phyloP scores from a whole-genome alignment of 64 coral and sea anemone genomes.

The Hydrozoanthus tunicans region DNA sequence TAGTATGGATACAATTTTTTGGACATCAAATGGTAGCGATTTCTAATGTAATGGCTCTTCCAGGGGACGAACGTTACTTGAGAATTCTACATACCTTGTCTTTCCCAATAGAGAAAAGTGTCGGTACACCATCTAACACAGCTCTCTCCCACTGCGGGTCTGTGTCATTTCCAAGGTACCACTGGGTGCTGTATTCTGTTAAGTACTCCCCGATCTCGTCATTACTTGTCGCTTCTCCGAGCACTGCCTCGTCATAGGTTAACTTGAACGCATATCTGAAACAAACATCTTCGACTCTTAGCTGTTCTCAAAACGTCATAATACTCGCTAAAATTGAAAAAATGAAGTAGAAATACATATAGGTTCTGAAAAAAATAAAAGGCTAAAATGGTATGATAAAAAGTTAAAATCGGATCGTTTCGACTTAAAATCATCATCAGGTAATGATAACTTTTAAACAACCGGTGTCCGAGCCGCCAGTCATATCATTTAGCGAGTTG shows the following conservation, averaged over 20 bases:
- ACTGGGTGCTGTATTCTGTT: constrained; percentile 82
- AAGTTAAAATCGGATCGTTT: too few species aligned
- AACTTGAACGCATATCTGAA: constrained; percentile 96
- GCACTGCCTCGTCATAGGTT: constrained; percentile 97
- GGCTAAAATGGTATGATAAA: too few species aligned
- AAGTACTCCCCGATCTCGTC: constrained; percentile 76
- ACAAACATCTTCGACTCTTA: background rate
- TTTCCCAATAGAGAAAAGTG: constrained; percentile 87
- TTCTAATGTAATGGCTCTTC: too few species aligned
- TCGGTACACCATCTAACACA: constrained; percentile 68
- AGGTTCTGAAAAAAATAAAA: too few species aligned
- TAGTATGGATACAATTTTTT: too few species aligned
- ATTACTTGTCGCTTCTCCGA: constrained; percentile 74
- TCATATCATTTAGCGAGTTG: too few species aligned
- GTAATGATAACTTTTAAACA: too few species aligned
- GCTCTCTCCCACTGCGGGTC: constrained; percentile 75
- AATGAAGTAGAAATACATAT: background rate
- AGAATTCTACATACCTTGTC: constrained; percentile 1
- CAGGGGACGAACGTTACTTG: too few species aligned
- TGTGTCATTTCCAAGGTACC: constrained; percentile 86
- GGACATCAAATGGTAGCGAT: too few species aligned
- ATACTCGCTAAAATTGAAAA: background rate
- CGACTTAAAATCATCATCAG: too few species aligned
- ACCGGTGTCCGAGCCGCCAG: too few species aligned
- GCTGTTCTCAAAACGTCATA: background rate